Evolutionary conservation across 2,113 vertebrate species (phyloP), one percentile per base, ranked within the genome.

Genomic region (Onychorhynchus coronatus): DNA sequence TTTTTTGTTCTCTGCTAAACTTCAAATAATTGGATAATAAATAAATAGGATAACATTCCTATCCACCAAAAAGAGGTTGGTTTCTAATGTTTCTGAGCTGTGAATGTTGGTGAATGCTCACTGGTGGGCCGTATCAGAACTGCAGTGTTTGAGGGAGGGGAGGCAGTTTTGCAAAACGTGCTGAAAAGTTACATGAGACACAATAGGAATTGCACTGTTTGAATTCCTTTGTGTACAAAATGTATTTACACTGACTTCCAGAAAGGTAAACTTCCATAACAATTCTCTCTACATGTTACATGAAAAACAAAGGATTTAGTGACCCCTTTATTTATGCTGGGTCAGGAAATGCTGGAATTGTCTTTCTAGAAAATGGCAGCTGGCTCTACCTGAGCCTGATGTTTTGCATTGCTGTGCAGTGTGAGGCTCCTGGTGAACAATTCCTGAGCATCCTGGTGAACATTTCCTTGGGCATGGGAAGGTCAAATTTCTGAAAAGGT

Each of bases 51-150:
- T 47, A 28, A 30, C 5, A 2, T 89, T 74, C 31, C 6, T 73
- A 5, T 19, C 13, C 6, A 23, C 14, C n/a, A 15, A 35, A 33
- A 41, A 42, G 30, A 47, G 25, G 10, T 12, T 39, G 19, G 8
- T 9, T 50, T 55, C 2, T 22, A 30, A 2, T 18, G 14, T 85
- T 91, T 79, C 49, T 75, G 46, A 88, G 68, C 31, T 21, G 10
- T 41, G 49, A 39, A 20, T 44, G 20, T 55, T 74, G 52, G 27
- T 39, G 23, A 42, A 44, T 23, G 18, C 47, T 88, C 25, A 5
- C n/a, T 14, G 41, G 4, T 33, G 53, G 28, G 37, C 33, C 0
- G 0, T n/a, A 35, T 19, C 63, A 50, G n/a, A 39, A 8, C 68
- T 44, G 30, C 56, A 13, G 24, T 15, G 6, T 88, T 67, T 59